Conservation (phyloP, 2,888 invertebrate genomes). For the Parnassius apollo region DNA sequence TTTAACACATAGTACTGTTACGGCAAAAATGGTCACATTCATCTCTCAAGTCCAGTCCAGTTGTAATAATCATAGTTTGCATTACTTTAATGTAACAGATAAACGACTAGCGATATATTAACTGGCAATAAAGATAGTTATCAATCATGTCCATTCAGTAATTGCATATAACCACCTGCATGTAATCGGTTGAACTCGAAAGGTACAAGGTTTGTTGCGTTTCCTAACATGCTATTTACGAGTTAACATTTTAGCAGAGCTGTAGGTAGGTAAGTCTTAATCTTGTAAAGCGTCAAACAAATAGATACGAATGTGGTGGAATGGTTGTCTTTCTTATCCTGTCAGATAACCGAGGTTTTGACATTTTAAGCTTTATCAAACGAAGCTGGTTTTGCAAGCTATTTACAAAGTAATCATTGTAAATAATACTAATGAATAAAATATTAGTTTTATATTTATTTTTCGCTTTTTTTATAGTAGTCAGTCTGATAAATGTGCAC, state of each 20-base stretch:
- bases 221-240: constrained; percentile 9
- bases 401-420: too few species aligned
- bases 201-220: constrained; percentile 11
- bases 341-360: not conserved
- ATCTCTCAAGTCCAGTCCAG: too few species aligned
- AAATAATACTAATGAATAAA: too few species aligned
- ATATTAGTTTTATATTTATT: too few species aligned
- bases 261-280: constrained; percentile 24
- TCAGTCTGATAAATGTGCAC: too few species aligned
- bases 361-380: not conserved
- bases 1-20: too few species aligned
- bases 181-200: constrained; percentile 3
- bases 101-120: constrained; percentile 3
- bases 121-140: constrained; percentile 13
- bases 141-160: constrained; percentile 11
- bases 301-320: constrained; percentile 25
- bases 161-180: constrained; percentile 21
- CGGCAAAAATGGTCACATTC: too few species aligned
- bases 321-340: constrained; percentile 5
- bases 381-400: not conserved
- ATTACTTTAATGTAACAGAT: too few species aligned
- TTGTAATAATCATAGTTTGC: too few species aligned
- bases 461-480: too few species aligned
- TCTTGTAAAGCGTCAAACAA: constrained; percentile 29
- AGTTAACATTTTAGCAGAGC: constrained; percentile 26